These are phyloP conservation scores for Hylaeus volcanicus DNA, from an alignment of 1,140 invertebrate genomes.

Conservation along the genomic window DNA sequence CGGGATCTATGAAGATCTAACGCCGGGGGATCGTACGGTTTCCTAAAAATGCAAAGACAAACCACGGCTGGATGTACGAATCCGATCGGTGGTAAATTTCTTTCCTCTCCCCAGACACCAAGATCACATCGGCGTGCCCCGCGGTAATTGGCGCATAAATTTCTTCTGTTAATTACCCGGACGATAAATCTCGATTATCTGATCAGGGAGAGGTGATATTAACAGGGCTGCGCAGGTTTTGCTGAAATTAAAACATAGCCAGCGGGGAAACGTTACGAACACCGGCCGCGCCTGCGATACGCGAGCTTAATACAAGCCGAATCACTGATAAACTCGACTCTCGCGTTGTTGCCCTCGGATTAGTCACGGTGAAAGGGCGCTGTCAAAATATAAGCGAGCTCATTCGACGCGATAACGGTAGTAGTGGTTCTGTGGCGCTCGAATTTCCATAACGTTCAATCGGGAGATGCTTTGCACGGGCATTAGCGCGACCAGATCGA, in stretches of 20 bases:
- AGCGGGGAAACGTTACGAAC: neutral
- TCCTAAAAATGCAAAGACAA: neutral
- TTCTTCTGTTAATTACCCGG: slow-evolving; percentile 19
- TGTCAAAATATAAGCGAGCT: slow-evolving; percentile 24
- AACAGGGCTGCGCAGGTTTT: neutral
- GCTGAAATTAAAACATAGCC: slow-evolving; percentile 10
- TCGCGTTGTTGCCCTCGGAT: neutral
- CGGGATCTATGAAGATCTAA: slow-evolving; percentile 4
- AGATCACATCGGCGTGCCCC: neutral
- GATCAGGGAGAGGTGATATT: slow-evolving; percentile 21
- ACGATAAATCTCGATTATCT: slow-evolving; percentile 40
- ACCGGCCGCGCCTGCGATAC: neutral
- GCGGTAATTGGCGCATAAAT: slow-evolving; percentile 18
- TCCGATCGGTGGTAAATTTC: slow-evolving; percentile 1
- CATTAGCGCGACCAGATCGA: slow-evolving; percentile 22
- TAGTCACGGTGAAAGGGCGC: slow-evolving; percentile 24
- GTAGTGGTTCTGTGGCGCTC: neutral
- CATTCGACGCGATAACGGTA: slow-evolving; percentile 8
- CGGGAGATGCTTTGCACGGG: neutral
- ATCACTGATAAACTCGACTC: slow-evolving; percentile 25
- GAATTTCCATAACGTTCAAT: too few relatives aligned
- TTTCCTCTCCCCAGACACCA: neutral
- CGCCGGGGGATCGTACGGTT: neutral
- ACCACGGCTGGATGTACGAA: neutral
- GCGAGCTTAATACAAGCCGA: slow-evolving; percentile 2